Evolutionary conservation across 1,140 invertebrate species (phyloP), one percentile per base, ranked within the genome.

Genomic region (Pachyrhynchus sulphureomaculatus): DNA sequence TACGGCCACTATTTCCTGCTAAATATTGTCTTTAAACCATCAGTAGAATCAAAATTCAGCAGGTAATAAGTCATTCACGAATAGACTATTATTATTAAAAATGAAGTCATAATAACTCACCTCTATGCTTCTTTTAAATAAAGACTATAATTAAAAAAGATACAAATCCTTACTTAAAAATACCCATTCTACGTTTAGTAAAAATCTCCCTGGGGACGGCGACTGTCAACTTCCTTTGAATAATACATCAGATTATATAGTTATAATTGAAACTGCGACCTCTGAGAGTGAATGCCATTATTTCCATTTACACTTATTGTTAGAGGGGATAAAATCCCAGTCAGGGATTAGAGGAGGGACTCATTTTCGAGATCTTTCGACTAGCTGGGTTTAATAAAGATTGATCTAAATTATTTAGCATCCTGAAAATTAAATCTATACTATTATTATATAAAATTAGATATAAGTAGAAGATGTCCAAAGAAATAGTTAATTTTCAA

Each of bases 221-320:
- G 9, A 37, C 55, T 58, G 41, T 45, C 54, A 34, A 37, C 55
- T 37, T 59, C 52, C 51, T 33, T 57, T 69, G 68, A 69, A 69
- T 69, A 68, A 69, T 64, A 68, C 66, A 69, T 68, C 66, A 59
- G 62, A 67, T 69, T 66, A 61, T 60, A 68, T 51, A 58, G 51
- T 66, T 67, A 65, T 69, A 67, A 69, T 69, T 69, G 68, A 69
- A 69, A 69, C 54, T 63, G 62, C 61, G 56, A 68, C 66, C 66
- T 65, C 55, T 57, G 48, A 41, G 54, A 56, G 41, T 36, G 10
- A 33, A 56, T 56, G 54, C 54, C 54, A 56, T 56, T 56, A 56
- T 56, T 56, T 47, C 54, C 54, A 56, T 56, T 56, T 56, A 56
- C 54, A 56, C 54, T 56, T 47, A 56, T 56, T 47, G 54, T 47